Evolutionary conservation across 2,797 vertebrate species (phyloP).

Genomic region (Scomberomorus guttatus): DNA sequence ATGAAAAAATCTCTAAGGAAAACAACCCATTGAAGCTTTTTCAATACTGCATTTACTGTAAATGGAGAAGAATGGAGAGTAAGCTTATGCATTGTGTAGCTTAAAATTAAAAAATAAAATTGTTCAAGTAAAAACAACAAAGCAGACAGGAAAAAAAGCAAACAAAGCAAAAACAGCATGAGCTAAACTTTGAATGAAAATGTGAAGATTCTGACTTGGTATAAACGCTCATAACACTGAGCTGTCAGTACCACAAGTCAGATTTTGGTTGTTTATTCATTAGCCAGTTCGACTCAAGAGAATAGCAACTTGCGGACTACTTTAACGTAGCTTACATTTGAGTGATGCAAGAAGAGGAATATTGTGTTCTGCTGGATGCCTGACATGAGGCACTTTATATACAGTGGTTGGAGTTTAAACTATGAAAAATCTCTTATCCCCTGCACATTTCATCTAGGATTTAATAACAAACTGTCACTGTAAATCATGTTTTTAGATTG

Average conservation of each 20-base stretch:
- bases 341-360: slow-evolving; percentile 1
- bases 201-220: background rate
- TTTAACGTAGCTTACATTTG: background rate
- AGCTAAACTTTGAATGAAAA: background rate
- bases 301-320: background rate
- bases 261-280: background rate
- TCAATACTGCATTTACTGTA: background rate
- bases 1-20: background rate
- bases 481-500: slow-evolving; percentile 13
- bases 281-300: background rate
- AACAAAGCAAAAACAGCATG: background rate
- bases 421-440: background rate
- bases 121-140: background rate
- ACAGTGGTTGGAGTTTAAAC: slow-evolving; percentile 1
- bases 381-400: background rate
- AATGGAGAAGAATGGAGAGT: no score
- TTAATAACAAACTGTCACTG: background rate
- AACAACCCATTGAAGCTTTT: background rate
- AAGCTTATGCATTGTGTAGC: background rate
- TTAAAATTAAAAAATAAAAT: background rate
- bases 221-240: background rate
- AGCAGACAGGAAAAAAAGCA: background rate
- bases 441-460: slow-evolving; percentile 8
- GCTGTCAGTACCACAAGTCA: background rate
- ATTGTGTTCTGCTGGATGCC: background rate